Conservation (phyloP, 2,888 invertebrate species). For the Invenusta paracnida region DNA sequence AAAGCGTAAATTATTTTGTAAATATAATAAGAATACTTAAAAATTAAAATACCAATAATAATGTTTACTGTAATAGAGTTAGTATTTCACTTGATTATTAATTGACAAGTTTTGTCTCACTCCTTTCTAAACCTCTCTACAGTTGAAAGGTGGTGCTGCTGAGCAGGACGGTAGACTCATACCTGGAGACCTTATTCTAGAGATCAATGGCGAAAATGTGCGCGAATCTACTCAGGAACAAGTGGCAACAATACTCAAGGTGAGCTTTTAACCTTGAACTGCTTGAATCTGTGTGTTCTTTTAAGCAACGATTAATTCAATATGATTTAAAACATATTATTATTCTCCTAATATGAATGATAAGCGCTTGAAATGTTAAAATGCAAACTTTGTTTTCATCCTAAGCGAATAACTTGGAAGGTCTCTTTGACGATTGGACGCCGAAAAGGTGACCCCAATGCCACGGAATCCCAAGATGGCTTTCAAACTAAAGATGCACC, state of each 20-base stretch:
- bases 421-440: conserved; percentile 78
- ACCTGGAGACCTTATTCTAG: conserved; percentile 81
- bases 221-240: conserved; percentile 69
- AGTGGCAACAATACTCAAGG: conserved; percentile 80
- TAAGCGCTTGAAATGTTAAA: too few relatives aligned
- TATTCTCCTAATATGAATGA: too few relatives aligned
- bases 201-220: conserved; percentile 79
- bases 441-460: conserved; percentile 60
- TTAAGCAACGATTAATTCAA: too few relatives aligned
- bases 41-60: too few relatives aligned
- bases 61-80: too few relatives aligned
- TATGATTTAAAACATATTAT: too few relatives aligned
- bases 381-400: too few relatives aligned
- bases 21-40: too few relatives aligned
- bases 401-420: conserved; percentile 71
- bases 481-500: not conserved
- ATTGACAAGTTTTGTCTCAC: too few relatives aligned
- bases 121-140: conserved; percentile 45
- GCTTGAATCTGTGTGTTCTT: too few relatives aligned
- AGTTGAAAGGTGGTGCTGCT: conserved; percentile 82
- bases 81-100: too few relatives aligned
- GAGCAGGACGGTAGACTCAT: conserved; percentile 77
- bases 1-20: too few relatives aligned
- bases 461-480: not conserved
- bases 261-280: conserved; percentile 48